Conservation (phyloP, 2,113 vertebrate species). For the Choloepus hoffmanni region DNA sequence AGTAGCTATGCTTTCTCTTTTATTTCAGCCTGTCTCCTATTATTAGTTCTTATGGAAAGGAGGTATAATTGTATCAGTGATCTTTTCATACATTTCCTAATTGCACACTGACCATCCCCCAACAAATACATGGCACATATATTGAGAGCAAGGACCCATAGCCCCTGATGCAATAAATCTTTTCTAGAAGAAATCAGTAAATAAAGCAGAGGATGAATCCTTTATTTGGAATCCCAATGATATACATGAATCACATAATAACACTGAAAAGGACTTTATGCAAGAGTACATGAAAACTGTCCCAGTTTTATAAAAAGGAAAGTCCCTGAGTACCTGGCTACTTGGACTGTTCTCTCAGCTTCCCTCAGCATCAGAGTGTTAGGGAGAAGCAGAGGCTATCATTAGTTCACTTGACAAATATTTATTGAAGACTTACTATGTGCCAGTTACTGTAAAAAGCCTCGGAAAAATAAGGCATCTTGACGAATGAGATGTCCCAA, state of each 20-base stretch:
- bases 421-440: not conserved
- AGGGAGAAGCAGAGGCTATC: not conserved
- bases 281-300: not conserved
- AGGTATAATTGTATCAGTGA: not conserved
- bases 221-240: not conserved
- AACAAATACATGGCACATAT: not conserved
- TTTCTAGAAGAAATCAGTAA: not conserved
- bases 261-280: not conserved
- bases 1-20: not conserved
- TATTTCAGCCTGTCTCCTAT: not conserved
- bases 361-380: not conserved
- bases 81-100: not conserved
- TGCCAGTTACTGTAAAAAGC: not conserved
- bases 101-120: not conserved
- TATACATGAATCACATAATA: not conserved
- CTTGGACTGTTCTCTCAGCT: not conserved
- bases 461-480: not conserved
- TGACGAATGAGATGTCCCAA: not conserved
- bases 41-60: not conserved
- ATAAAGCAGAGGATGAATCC: not conserved
- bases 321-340: not conserved
- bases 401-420: constrained; percentile 1
- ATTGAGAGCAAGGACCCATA: not conserved
- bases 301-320: not conserved
- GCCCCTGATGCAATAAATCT: not conserved